These are phyloP conservation scores for Sphenodon punctatus DNA, from an alignment of 2,797 vertebrate genomes.

Conservation along the genomic window DNA sequence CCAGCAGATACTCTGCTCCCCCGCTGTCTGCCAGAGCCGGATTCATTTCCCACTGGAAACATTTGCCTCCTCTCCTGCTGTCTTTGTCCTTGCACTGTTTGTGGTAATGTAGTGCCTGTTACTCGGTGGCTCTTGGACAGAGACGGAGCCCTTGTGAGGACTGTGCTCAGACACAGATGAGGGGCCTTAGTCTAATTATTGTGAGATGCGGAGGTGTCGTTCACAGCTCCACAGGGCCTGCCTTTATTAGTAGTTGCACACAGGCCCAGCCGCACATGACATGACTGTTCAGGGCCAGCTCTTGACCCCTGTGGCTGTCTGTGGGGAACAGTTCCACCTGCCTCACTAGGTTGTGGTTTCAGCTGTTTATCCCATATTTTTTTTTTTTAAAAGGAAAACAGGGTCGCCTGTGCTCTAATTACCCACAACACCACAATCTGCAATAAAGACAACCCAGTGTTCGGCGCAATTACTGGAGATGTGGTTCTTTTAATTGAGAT, in stretches of 20 bases:
- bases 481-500: too few relatives aligned
- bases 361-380: neutral
- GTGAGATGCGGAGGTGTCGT: neutral
- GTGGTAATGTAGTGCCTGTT: neutral
- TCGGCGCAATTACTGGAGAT: too few relatives aligned
- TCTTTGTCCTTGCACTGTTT: neutral
- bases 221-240: neutral
- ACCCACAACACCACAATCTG: too few relatives aligned
- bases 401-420: neutral
- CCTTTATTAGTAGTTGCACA: neutral
- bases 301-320: neutral
- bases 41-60: neutral
- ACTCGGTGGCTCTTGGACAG: neutral
- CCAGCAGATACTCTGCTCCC: neutral
- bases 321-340: neutral
- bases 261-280: fast-evolving
- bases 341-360: too few relatives aligned
- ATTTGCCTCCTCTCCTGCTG: neutral
- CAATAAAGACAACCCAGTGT: too few relatives aligned
- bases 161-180: neutral
- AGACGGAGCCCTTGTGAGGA: neutral
- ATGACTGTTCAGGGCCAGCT: neutral
- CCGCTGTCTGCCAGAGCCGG: too few relatives aligned
- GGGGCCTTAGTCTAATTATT: neutral
- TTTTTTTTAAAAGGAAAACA: neutral